Evolutionary conservation across 1,140 invertebrate genomes (phyloP).

Genomic region (Ganaspis sp.): DNA sequence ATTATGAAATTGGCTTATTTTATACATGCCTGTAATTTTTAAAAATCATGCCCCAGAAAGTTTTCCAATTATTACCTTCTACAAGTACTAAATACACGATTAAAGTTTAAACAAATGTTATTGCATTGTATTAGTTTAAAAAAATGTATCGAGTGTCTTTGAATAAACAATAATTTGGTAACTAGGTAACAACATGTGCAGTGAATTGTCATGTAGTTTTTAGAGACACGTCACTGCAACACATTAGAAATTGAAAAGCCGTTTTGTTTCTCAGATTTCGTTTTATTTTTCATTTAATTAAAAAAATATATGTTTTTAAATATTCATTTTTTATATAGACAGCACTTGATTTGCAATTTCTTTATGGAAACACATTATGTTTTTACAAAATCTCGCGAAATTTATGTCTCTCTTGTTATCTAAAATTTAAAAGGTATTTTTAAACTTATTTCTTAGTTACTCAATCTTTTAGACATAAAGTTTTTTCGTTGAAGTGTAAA

Average conservation of each 20-base stretch:
- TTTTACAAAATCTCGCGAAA: background rate
- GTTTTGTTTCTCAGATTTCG: background rate
- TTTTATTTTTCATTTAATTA: background rate
- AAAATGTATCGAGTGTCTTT: background rate
- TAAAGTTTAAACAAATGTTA: too few species aligned
- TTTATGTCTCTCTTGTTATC: background rate
- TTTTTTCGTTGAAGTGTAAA: too few species aligned
- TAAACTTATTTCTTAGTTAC: background rate
- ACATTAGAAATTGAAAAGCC: background rate
- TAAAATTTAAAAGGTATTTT: background rate
- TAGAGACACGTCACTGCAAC: slow-evolving; percentile 5
- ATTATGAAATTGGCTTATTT: too few species aligned
- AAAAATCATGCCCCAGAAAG: too few species aligned
- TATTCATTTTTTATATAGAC: background rate
- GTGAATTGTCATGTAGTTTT: background rate
- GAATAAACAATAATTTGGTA: slow-evolving; percentile 4
- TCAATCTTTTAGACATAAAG: too few species aligned
- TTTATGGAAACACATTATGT: slow-evolving; percentile 1
- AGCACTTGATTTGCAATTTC: background rate
- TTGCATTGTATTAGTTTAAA: background rate
- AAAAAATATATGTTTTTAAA: background rate
- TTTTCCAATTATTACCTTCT: too few species aligned
- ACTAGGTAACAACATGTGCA: slow-evolving; percentile 1
- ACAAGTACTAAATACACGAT: too few species aligned
- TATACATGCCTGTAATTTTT: too few species aligned